These are phyloP conservation scores for Opisthocomus hoazin DNA, from an alignment of 2,113 vertebrate genomes.

Conservation along the genomic window DNA sequence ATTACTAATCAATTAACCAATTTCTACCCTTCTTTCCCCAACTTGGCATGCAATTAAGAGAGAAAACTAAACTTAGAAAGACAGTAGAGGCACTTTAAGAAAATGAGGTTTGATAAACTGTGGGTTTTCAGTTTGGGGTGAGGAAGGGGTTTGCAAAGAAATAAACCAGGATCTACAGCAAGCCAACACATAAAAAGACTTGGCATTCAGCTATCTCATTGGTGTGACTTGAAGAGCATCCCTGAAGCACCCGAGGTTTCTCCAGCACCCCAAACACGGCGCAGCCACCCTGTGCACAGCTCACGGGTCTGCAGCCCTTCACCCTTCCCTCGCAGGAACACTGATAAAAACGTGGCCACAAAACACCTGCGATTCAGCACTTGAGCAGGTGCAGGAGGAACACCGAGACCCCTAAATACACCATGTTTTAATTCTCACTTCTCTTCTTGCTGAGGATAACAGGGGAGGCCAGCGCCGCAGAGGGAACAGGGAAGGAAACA, in stretches of 20 bases:
- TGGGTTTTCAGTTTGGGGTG: neutral
- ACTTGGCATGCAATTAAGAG: constrained; percentile 11
- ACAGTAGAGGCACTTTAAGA: neutral
- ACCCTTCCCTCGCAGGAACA: neutral
- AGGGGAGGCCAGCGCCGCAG: neutral
- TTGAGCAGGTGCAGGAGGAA: neutral
- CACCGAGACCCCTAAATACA: neutral
- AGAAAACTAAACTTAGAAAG: constrained; percentile 35
- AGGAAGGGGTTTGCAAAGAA: neutral
- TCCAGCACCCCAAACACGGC: rapidly evolving
- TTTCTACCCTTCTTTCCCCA: neutral
- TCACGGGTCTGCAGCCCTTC: rapidly evolving
- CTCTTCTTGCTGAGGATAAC: neutral
- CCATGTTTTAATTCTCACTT: constrained; percentile 28
- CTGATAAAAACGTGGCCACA: neutral
- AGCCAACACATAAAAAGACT: rapidly evolving
- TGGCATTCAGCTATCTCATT: neutral
- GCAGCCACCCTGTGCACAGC: rapidly evolving
- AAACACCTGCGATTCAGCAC: neutral
- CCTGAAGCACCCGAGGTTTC: neutral
- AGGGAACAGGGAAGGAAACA: constrained; percentile 46
- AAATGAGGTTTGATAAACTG: constrained; percentile 2
- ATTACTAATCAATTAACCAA: constrained; percentile 61
- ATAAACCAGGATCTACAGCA: neutral
- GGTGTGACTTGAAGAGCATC: neutral